Base-by-base conservation (phyloP, 2,797 vertebrate genomes). In the Antennarius maculatus region DNA sequence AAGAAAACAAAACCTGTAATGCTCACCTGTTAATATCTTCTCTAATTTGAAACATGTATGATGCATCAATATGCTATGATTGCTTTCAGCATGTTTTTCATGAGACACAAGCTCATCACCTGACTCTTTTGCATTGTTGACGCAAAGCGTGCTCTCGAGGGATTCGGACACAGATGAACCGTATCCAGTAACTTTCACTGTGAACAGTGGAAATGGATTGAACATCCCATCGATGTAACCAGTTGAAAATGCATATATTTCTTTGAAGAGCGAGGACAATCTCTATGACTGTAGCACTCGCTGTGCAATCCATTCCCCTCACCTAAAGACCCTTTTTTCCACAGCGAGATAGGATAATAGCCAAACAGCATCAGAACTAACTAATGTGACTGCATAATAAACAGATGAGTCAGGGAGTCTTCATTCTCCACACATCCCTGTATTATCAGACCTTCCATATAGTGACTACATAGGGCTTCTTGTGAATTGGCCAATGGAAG, bases 241-340 rank as follows among this genome's bases (percentile, higher is more conserved):
- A 70, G 75, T 89, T 63, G 76, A 82, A 91, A 89, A 90, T 86
- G 79, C 86, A 85, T 90, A 88, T 85, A 87, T 85, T 84, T 88
- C 86, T 92, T 93, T 92, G 90, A 92, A 92, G 89, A 89, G 90
- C 86, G 79, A 69, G 79, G 80, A 89, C 87, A 86, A 88, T 92
- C 83, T 86, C 87, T 91, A 90, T 93, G 92, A 93, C 92, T 94
- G 92, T 94, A 92, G 90, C 92, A 91, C 89, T 91, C 88, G 86
- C 84, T 90, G 88, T 82, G 85, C 84, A 85, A 91, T 92, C 86
- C 86, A 89, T 87, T 87, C 87, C 86, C 83, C 84, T 88, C 85
- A 87, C 89, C 86, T 82, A 85, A 86, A 8, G 87, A 90, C 89
- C 91, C 87, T 80, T 85, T 91, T 90, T 84, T 89, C 37, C 86